Percentiles rank a stretch among this genome's conserved stretches.
Conservation (phyloP, 1,140 invertebrate species). For the Orius insidiosus region DNA sequence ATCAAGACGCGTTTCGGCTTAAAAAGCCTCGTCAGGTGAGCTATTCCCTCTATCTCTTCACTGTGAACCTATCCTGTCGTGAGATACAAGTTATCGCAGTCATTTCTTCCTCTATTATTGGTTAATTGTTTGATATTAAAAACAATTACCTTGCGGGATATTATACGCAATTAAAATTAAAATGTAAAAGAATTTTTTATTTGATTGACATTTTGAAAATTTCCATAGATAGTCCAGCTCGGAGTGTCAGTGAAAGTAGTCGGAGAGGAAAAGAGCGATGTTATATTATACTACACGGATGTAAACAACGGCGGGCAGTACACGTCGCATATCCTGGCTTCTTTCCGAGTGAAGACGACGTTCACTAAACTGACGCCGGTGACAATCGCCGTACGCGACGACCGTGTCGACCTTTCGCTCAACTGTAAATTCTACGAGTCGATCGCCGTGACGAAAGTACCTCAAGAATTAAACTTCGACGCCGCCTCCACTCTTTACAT, state of each 20-base stretch:
- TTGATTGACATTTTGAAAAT: too few species aligned
- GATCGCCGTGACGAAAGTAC: constrained; percentile 45
- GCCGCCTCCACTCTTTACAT: constrained; percentile 81
- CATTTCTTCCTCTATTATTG: too few species aligned
- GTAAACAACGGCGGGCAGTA: constrained; percentile 24
- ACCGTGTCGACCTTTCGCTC: constrained; percentile 61
- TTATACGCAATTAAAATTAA: too few species aligned
- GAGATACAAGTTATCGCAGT: too few species aligned
- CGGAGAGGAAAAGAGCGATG: constrained; percentile 38
- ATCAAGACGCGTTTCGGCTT: too few species aligned
- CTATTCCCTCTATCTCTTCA: too few species aligned
- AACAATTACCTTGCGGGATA: too few species aligned
- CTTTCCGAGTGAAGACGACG: constrained; percentile 60
- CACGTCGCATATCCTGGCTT: constrained; percentile 48
- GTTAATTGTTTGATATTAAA: too few species aligned
- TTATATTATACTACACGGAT: constrained; percentile 69
- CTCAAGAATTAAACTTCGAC: constrained; percentile 66
- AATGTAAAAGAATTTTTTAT: too few species aligned
- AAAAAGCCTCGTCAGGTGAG: too few species aligned
- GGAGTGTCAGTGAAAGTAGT: constrained; percentile 20
- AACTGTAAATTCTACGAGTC: constrained; percentile 64
- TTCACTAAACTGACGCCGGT: constrained; percentile 52
- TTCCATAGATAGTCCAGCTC: constrained; percentile 21
- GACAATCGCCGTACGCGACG: constrained; percentile 48
- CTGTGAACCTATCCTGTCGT: too few species aligned